Base-by-base conservation (phyloP, 2,888 invertebrate genomes). In the Spilosoma lubricipeda region DNA sequence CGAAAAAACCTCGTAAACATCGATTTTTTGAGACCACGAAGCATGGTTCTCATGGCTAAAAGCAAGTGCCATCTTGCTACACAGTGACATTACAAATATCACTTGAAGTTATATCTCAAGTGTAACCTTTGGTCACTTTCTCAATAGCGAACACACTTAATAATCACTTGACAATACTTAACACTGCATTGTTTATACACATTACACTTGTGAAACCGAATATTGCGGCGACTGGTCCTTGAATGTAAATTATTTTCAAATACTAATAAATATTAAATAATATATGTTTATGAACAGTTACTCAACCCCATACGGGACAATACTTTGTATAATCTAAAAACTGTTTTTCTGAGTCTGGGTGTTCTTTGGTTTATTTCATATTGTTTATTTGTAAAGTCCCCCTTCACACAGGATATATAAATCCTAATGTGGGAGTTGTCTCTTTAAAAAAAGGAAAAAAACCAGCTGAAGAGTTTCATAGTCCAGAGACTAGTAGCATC, bases 61-160 rank as follows among this genome's bases (percentile, higher is more conserved):
- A 15, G 0, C 30, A 63, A 63, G 30, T 63, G 30, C 2, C 63
- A 30, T 63, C 30, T 7, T 27, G 13, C 13, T 15, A 27, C 13
- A 27, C 4, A 63, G 63, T n/a, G n/a, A 63, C 30, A 30, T 63
- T 63, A 30, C 30, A 33, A 42, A 42, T 75, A 76, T 65, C 70
- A n/a, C 67, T 42, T 63, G 7, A 66, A 66, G 39, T n/a, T n/a
- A 5, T 15, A 13, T 15, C 59, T 59, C 27, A 59, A 59, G 59
- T 59, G 27, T 30, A 59, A 59, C 59, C 59, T 59, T 59, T 63
- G 63, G 30, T 27, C 18, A 30, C 27, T 63, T 63, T 63, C 63
- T 63, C 63, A 63, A 63, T 63, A 30, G 63, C 30, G 18, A 30
- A 63, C 30, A 63, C 18, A 63, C 59, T 63, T 7, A 30, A 63